Evolutionary conservation across 2,888 invertebrate genomes (phyloP), one percentile per base, ranked within the genome.

Genomic region (Diplolepis rosae): DNA sequence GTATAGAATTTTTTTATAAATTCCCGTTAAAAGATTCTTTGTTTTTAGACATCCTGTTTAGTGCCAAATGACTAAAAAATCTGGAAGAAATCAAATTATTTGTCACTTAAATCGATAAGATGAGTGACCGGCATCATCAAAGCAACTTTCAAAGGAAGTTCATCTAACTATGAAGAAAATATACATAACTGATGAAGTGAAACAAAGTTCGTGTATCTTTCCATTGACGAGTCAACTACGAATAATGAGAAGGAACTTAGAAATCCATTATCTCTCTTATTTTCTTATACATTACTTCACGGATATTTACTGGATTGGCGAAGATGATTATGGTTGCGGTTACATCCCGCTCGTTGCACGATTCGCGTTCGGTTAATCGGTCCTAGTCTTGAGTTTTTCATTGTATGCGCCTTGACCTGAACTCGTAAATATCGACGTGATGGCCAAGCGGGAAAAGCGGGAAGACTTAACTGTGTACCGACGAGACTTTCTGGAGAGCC

Each of bases 401-500:
- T 54, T 54, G 32, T 56, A 56, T 56, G 56, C 56, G 56, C 56
- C 35, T 56, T 56, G 56, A 56, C 56, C 56, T 56, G 56, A 56
- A 56, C 56, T 56, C 56, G 56, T 56, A 56, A 56, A 56, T 56
- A 56, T 56, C 56, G 35, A 35, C 22, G 35, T 35, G 35, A 22
- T 32, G 32, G 15, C 54, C 18, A 18, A 54, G 54, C 54, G 32
- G 32, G 54, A 54, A 54, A 32, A 18, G 54, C 54, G 54, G 54
- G 18, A 54, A 54, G 54, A 54, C 54, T 18, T 35, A 54, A 54
- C 54, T 54, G 54, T 54, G 54, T 28, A 27, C n/a, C 11, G n/a
- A 28, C 24, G 11, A 11, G 18, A n/a, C 52, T 30, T 54, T 54
- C 32, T 54, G 32, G 30, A 54, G 18, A 54, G 32, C 28, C 28